Evolutionary conservation across 2,797 vertebrate genomes (phyloP), one percentile per base, ranked within the genome.

Genomic region (Holocentrus rufus): DNA sequence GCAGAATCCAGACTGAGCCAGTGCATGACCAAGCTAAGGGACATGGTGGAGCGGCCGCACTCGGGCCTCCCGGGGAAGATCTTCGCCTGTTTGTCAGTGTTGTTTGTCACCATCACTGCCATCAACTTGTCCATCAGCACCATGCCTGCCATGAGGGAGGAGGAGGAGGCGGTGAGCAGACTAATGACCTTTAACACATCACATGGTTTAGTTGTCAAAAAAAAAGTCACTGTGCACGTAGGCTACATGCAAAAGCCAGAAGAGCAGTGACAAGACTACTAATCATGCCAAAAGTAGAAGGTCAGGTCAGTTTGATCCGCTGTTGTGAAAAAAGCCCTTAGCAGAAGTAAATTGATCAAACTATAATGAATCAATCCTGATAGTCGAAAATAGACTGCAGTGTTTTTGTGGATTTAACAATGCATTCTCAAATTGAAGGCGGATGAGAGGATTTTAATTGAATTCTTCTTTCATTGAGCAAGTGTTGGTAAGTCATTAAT

Each of bases 21-120:
- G 68, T 99, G 95, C 91, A 99, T 99, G 98, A 91, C 85, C 60
- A 94, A 93, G 61, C 92, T 99, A 46, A 95, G 95, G 46, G 96
- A 99, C 92, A 99, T 99, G 98, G 97, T 99, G 86, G 98, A 99
- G 92, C 95, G 93, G 89, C 98, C 98, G 4, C 98, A 99, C 88
- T 99, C 98, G 0, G 97, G 98, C 69, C 95, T 99, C 23, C 97
- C 98, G 0, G 98, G 98, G 74, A 99, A 99, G 93, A 97, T 99
- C 91, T 99, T 99, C 13, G 97, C 98, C 56, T 99, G 97, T 77
- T 91, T 99, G 84, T 99, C 98, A 0, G 97, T 99, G 87, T 84
- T 99, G 79, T 99, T 99, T 58, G 98, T 99, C 89, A 98, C 97
- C 18, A 96, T 99, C 91, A 99, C 98, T 1, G 97, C 97, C 5